Evolutionary conservation across 2,888 invertebrate genomes (phyloP), one percentile per base, ranked within the genome.

Genomic region (Ethmia dodecea): DNA sequence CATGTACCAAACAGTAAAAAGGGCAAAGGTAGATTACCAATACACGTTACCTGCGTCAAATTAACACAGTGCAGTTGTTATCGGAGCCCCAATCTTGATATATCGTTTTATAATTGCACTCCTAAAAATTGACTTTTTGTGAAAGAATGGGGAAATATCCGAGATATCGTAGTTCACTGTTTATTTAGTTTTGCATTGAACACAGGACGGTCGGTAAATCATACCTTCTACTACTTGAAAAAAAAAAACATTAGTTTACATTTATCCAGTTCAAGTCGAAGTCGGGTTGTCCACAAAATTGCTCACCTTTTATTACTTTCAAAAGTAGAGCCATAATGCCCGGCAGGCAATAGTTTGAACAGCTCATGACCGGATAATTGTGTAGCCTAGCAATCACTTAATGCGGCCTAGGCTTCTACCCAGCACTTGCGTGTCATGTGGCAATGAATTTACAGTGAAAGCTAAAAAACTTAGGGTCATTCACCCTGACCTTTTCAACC

Each of bases 401-500:
- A 51, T 49, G 47, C 45, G 49, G 45, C 37, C 54, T 55, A 58
- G 49, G 14, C 24, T 35, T 35, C 47, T 52, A 46, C 44, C 38
- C 34, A 49, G 40, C 47, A 46, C 45, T 70, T 34, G 78, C 74
- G 68, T 80, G 76, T 47, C 48, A 37, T 42, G 43, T 36, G 40
- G 45, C 58, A 44, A 63, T 70, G 59, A 61, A 57, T 54, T 38
- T 18, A 49, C 45, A 52, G 56, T 45, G 62, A 68, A 57, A 61
- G 58, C 49, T 47, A 45, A 59, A 26, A 65, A 64, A 54, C 55
- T 45, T 46, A 35, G 47, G 75, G 69, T 76, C 73, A 69, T 69
- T 71, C 60, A 69, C 73, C 66, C 65, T 74, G 72, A 77, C 75
- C 74, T 74, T 65, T 71, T 60, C 58, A 74, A 75, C 76, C 70